A percentile compares a stretch with the other conserved stretches of the same genome.
phyloP scores from a whole-genome alignment of 1,140 invertebrate genomes.

The Drosophila mayri region DNA sequence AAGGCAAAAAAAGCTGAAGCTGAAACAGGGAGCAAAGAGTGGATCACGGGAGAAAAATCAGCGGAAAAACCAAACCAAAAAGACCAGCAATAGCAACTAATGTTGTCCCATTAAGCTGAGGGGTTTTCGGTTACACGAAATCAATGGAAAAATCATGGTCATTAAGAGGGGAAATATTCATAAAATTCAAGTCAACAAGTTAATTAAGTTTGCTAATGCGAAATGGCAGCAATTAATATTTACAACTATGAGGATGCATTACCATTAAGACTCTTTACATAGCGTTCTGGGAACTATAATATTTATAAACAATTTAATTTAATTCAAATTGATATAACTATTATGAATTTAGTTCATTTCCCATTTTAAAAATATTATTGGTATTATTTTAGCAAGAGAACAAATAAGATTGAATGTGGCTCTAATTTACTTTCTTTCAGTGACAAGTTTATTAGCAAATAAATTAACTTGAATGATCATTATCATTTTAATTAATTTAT shows the following conservation, averaged over 20 bases:
- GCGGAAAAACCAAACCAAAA: slow-evolving; percentile 4
- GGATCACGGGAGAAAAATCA: slow-evolving; percentile 15
- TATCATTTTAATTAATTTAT: neutral
- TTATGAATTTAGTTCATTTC: neutral
- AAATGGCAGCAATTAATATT: neutral
- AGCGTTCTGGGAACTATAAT: no score
- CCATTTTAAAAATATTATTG: no score
- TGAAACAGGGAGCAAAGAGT: slow-evolving; percentile 3
- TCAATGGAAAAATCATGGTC: neutral
- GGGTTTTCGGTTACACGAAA: slow-evolving; percentile 44
- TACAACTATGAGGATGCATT: neutral
- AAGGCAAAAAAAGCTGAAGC: neutral
- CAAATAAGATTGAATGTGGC: neutral
- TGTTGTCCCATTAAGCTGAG: slow-evolving; percentile 59
- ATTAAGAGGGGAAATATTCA: slow-evolving; percentile 1
- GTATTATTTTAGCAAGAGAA: no score
- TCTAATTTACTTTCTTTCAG: neutral
- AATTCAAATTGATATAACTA: neutral
- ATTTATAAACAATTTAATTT: no score
- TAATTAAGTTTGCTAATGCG: neutral
- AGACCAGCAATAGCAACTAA: slow-evolving; percentile 48
- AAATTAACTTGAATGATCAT: neutral
- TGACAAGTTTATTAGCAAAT: neutral
- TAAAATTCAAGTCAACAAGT: slow-evolving; percentile 3
- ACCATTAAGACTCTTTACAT: no score